Evolutionary conservation across 2,797 vertebrate genomes (phyloP), one percentile per base, ranked within the genome.

Genomic region (Labroides dimidiatus): DNA sequence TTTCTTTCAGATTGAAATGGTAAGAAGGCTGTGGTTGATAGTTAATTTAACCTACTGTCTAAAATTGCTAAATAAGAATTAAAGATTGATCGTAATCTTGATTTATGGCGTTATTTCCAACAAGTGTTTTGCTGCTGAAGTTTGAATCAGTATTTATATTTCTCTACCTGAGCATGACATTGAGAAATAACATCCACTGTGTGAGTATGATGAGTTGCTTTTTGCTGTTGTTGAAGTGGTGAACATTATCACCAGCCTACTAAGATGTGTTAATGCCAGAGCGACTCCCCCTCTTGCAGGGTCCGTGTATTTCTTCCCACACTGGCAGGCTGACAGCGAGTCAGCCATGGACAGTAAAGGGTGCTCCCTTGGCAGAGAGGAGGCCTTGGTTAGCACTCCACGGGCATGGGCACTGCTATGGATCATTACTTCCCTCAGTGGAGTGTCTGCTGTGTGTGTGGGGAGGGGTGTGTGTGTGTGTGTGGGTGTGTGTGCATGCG

Each of bases 351-450:
- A 78, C 81, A 85, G 76, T 73, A 71, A 80, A 83, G 82, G 84
- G 69, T 80, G 69, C 77, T 84, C 79, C 81, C 84, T 73, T 87
- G 89, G 88, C 84, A 85, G 70, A 81, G 72, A 76, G 69, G 3
- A 57, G 85, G 73, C 82, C 85, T 84, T 73, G 80, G 82, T 87
- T 82, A 76, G 85, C 73, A 43, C 86, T 87, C 82, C 81, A 79
- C 74, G 85, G 79, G 83, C 79, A 84, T 72, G 72, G 82, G 83
- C 81, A 81, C 72, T 39, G 84, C 84, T 78, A 90, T 72, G 89
- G 90, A 92, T 95, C 91, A 93, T 94, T 93, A 93, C 84, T 55
- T 72, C 65, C 69, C 78, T 84, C 84, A 82, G 69, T 56, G 78
- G 78, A 78, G 63, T 51, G 77, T 59, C 72, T 79, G 69, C 55